phyloP scores from a whole-genome alignment of 1,140 invertebrate species.

The Trichonephila clavata region DNA sequence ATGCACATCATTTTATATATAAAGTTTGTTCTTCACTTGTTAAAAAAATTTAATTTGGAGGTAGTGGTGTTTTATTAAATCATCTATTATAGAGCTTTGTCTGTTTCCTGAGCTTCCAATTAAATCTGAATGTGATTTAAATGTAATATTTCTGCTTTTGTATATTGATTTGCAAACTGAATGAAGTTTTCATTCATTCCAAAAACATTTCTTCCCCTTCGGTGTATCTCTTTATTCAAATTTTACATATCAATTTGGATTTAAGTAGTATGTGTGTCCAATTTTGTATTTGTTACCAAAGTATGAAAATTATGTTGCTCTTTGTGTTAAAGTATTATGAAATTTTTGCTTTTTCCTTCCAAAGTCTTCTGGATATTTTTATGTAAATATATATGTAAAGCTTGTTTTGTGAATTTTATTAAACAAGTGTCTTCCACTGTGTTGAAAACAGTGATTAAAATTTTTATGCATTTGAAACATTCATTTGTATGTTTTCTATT shows the following conservation, averaged over 20 bases:
- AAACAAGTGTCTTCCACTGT: constrained; percentile 71
- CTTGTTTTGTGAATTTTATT: constrained; percentile 53
- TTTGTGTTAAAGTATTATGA: constrained; percentile 13
- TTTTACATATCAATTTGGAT: background rate
- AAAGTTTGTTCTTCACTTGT: background rate
- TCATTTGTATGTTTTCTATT: background rate
- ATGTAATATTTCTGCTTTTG: background rate
- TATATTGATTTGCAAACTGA: background rate
- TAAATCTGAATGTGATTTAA: background rate
- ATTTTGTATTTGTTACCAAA: constrained; percentile 25
- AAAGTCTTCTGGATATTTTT: background rate
- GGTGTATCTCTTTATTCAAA: background rate
- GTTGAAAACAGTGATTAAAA: constrained; percentile 64
- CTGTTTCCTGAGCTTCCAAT: constrained; percentile 2
- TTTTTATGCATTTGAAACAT: constrained; percentile 60
- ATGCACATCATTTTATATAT: too few species aligned
- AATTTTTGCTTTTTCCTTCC: background rate
- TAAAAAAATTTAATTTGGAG: background rate
- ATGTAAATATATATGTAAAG: constrained; percentile 39
- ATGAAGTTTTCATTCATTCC: background rate
- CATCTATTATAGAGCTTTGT: background rate
- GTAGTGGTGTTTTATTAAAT: background rate
- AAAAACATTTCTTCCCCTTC: background rate
- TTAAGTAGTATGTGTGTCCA: background rate
- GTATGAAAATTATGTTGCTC: background rate